Evolutionary conservation across 2,113 vertebrate genomes (phyloP).

Genomic region (Pseudois nayaur): DNA sequence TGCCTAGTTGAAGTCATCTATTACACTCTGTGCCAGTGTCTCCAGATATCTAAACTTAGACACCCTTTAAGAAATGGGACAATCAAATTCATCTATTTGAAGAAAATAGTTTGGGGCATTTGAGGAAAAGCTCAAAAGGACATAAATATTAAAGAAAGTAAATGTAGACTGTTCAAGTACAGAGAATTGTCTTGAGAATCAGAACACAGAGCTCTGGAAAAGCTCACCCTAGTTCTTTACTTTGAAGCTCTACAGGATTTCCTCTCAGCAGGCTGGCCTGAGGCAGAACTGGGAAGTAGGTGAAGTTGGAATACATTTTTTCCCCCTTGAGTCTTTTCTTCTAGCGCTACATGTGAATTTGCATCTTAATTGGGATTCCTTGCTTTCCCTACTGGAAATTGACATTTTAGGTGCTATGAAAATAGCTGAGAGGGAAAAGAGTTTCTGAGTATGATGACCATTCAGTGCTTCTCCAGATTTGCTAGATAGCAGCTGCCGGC

Average conservation of each 20-base stretch:
- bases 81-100: constrained; percentile 32
- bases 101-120: constrained; percentile 22
- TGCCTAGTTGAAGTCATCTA: not conserved
- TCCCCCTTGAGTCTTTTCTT: not conserved
- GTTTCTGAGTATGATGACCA: not conserved
- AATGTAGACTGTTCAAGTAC: not conserved
- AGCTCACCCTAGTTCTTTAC: not conserved
- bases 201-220: not conserved
- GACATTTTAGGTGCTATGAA: not conserved
- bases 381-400: not conserved
- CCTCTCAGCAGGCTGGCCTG: constrained; percentile 12
- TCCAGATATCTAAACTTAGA: not conserved
- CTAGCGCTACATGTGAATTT: constrained; percentile 2
- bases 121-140: not conserved
- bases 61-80: not conserved
- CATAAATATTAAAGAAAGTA: constrained; percentile 15
- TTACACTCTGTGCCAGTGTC: not conserved
- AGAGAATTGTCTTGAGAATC: constrained; percentile 28
- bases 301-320: not conserved
- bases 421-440: not conserved
- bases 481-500: not conserved
- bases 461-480: not conserved
- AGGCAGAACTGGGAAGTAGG: not conserved
- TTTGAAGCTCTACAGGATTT: not conserved
- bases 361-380: constrained; percentile 42